Conservation (phyloP, 2,888 invertebrate genomes). For the Calephelis perditalis region DNA sequence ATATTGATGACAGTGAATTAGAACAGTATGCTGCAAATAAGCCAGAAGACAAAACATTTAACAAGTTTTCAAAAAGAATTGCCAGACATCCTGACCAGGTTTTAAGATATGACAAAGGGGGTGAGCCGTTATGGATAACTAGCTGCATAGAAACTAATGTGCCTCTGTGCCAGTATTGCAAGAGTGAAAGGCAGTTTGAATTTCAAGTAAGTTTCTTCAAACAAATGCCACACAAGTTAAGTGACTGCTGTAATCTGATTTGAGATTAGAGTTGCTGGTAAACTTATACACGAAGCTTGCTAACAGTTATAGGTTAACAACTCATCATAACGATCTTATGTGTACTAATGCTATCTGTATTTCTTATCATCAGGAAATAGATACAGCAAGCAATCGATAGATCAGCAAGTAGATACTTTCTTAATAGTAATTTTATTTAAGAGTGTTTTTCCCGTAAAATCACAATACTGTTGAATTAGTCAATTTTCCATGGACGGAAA, state of each 20-base stretch:
- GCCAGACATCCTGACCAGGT: conserved; percentile 88
- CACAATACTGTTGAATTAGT: too few species aligned
- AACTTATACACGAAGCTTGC: too few species aligned
- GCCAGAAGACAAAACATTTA: conserved; percentile 87
- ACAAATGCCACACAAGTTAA: background rate
- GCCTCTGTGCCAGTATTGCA: conserved; percentile 83
- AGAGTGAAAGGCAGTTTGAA: conserved; percentile 89
- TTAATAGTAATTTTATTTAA: too few species aligned
- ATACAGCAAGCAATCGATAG: background rate
- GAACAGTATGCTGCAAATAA: conserved; percentile 79
- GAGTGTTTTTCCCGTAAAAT: too few species aligned
- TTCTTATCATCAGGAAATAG: too few species aligned
- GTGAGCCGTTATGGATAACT: conserved; percentile 91
- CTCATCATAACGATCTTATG: too few species aligned
- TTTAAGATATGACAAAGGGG: conserved; percentile 87
- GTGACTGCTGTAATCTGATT: too few species aligned
- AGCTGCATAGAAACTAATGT: conserved; percentile 60
- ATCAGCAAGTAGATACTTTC: background rate
- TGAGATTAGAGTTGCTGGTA: too few species aligned
- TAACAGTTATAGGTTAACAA: background rate
- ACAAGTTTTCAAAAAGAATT: conserved; percentile 85
- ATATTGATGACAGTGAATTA: conserved; percentile 83
- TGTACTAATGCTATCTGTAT: too few species aligned
- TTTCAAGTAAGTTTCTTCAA: conserved; percentile 81
- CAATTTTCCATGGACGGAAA: too few species aligned